Evolutionary conservation across 2,797 vertebrate species (phyloP).

Genomic region (Leptatherina wallacei): DNA sequence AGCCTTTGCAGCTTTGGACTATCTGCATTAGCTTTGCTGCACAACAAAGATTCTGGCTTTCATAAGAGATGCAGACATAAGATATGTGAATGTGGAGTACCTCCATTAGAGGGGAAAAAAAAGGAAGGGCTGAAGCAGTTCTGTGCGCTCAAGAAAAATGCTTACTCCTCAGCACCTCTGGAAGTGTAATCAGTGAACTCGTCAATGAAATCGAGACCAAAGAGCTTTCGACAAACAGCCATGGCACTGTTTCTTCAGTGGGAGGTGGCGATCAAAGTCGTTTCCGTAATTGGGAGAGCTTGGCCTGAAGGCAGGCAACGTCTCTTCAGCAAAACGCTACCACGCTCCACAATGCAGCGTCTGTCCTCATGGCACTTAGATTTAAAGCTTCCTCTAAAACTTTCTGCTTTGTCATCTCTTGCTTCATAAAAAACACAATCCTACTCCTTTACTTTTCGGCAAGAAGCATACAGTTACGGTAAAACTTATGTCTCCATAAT

Average conservation of each 20-base stretch:
- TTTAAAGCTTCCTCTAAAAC: constrained; percentile 18
- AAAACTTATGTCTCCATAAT: constrained; percentile 51
- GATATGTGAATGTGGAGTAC: constrained; percentile 43
- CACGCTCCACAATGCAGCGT: constrained; percentile 11
- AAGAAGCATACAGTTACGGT: constrained; percentile 28
- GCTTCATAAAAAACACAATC: constrained; percentile 5
- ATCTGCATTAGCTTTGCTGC: constrained; percentile 27
- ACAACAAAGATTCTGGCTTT: constrained; percentile 29
- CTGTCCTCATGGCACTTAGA: neutral
- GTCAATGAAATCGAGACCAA: constrained; percentile 35
- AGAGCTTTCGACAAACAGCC: constrained; percentile 33
- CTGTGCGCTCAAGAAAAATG: constrained; percentile 18
- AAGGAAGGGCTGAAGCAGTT: constrained; percentile 13
- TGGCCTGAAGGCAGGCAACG: constrained; percentile 25
- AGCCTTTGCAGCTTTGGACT: neutral
- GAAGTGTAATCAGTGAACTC: constrained; percentile 35
- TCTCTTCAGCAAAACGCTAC: constrained; percentile 43
- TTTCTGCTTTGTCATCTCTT: constrained; percentile 22
- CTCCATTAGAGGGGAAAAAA: constrained; percentile 20
- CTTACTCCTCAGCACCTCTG: constrained; percentile 48
- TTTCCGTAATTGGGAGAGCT: constrained; percentile 45
- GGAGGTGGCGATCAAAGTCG: constrained; percentile 47
- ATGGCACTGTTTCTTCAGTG: constrained; percentile 25
- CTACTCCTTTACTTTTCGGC: constrained; percentile 20
- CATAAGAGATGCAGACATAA: constrained; percentile 34